Base-by-base conservation (phyloP, 2,797 vertebrate genomes). In the Notamacropus eugenii region DNA sequence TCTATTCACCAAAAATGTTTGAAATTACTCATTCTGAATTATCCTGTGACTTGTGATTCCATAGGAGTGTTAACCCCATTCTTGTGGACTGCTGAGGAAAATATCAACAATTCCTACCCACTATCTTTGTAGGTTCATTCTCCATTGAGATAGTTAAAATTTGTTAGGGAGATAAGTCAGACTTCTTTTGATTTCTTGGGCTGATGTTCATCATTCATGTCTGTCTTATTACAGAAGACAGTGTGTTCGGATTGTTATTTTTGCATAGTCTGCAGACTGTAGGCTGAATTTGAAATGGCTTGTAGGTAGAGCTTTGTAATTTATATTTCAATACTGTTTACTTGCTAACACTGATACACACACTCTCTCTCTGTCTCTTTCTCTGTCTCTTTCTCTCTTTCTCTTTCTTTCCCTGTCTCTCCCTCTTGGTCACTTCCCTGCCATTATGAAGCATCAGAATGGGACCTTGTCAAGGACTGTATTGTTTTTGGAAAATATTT, bases 131-230 rank as follows among this genome's bases (percentile, higher is more conserved):
- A n/a, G 12, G 16, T 94, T 97, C 6, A 40, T 54, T 19, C 34
- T n/a, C 56, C 92, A 54, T 0, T 92, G 55, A 90, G 40, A 34
- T n/a, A 16, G 34, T 67, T 67, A n/a, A 19, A 67, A 67, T 67
- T n/a, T n/a, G 62, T 67, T 31, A 62, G 34, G 16, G 14, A 67
- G 34, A 67, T 31, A 67, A 67, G 13, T 14, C 31, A 52, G 91
- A 93, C 93, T 94, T 96, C 19, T 50, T 87, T 59, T 92, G 90
- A 34, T 50, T 97, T 92, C 87, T 93, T 96, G 90, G 55, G 94
- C 46, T 95, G 34, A n/a, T 67, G 14, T 31, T 95, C n/a, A 57
- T 67, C 50, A 67, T 93, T 59, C 58, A 92, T 90, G 28, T 59
- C 57, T 58, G n/a, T 52, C n/a, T 94, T 91, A 52, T 93, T 52